phyloP scores from a whole-genome alignment of 2,888 invertebrate genomes.

The Meghimatium bilineatum region DNA sequence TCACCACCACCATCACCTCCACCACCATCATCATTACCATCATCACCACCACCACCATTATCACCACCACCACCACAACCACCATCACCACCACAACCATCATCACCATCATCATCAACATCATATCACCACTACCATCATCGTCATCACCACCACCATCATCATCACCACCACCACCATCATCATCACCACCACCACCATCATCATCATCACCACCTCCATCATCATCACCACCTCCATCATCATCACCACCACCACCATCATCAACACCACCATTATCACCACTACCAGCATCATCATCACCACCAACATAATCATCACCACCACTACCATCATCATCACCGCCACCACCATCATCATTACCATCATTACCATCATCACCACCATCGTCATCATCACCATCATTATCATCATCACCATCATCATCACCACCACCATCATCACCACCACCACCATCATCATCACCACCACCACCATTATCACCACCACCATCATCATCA shows the following conservation, averaged over 20 bases:
- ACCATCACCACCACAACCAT: too few species aligned
- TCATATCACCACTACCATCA: too few species aligned
- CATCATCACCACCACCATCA: constrained; percentile 38
- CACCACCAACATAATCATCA: too few species aligned
- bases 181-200: background rate
- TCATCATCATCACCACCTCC: background rate
- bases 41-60: background rate
- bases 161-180: background rate
- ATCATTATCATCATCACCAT: constrained; percentile 33
- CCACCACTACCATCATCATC: background rate
- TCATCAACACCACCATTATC: too few species aligned
- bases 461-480: constrained; percentile 35
- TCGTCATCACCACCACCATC: background rate
- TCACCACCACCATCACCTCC: background rate
- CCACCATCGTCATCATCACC: constrained; percentile 34
- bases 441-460: constrained; percentile 42
- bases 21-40: constrained; percentile 7
- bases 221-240: too few species aligned
- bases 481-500: background rate
- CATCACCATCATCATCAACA: too few species aligned
- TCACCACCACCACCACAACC: too few species aligned
- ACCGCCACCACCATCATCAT: constrained; percentile 33
- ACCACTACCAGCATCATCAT: too few species aligned
- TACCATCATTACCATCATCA: constrained; percentile 30
- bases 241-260: too few species aligned